Percentiles rank a stretch among this genome's conserved stretches.
These are phyloP conservation scores for Pantherophis guttatus DNA, from an alignment of 2,113 vertebrate genomes.

Conservation along the genomic window DNA sequence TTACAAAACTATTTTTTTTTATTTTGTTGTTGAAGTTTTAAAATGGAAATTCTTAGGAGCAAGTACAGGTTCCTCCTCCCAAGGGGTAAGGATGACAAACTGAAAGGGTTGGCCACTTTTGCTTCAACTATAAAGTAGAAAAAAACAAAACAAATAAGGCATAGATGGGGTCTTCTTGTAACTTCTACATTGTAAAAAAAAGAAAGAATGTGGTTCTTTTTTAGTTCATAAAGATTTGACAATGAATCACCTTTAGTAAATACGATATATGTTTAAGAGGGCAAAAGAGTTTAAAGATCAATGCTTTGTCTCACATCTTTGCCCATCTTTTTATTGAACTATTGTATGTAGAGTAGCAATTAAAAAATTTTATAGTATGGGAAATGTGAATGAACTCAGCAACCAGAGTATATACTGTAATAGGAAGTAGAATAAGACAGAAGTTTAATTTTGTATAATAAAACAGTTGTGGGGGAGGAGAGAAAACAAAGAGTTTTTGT, in stretches of 20 bases:
- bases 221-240: neutral
- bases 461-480: neutral
- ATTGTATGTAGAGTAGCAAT: neutral
- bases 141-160: neutral
- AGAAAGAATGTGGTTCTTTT: neutral
- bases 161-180: neutral
- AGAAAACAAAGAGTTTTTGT: neutral
- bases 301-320: neutral
- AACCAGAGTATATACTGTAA: neutral
- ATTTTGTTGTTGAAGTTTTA: constrained; percentile 17
- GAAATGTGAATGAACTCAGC: neutral
- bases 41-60: constrained; percentile 19
- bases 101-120: neutral
- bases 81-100: constrained; percentile 1
- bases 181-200: neutral
- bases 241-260: neutral
- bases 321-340: neutral
- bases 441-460: neutral
- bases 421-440: neutral
- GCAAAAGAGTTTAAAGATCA: neutral
- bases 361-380: neutral
- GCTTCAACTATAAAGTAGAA: neutral
- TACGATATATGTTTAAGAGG: no score
- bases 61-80: neutral
- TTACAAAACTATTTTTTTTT: constrained; percentile 64